phyloP scores from a whole-genome alignment of 2,888 invertebrate genomes.

The Rotaria socialis region DNA sequence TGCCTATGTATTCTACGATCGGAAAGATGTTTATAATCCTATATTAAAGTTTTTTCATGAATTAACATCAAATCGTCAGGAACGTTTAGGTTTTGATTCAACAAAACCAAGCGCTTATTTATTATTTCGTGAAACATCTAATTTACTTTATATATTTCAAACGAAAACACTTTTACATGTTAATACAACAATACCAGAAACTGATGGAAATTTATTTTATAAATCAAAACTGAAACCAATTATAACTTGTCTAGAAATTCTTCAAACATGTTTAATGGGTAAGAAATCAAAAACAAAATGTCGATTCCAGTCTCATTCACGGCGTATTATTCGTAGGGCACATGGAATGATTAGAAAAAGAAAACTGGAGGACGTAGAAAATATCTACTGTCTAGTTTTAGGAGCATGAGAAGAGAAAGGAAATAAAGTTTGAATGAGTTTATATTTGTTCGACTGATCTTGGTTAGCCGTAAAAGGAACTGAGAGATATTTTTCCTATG shows the following conservation, averaged over 20 bases:
- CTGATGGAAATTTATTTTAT: neutral
- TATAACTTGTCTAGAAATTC: neutral
- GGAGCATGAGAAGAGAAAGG: no score
- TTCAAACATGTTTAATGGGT: conserved; percentile 12
- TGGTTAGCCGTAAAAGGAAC: no score
- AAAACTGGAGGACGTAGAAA: no score
- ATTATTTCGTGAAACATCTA: conserved; percentile 89
- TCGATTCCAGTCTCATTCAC: no score
- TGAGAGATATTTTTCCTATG: no score
- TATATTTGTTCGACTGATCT: no score
- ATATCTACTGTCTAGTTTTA: no score
- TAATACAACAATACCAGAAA: neutral
- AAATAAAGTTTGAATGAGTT: no score
- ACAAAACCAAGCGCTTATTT: conserved; percentile 95
- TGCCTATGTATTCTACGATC: conserved; percentile 85
- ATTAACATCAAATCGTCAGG: conserved; percentile 90
- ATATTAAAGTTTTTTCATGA: conserved; percentile 90
- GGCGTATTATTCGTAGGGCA: no score
- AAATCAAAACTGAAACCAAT: conserved; percentile 22
- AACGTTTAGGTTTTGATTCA: conserved; percentile 90
- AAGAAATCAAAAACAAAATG: neutral
- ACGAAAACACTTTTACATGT: conserved; percentile 40
- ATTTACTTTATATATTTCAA: conserved; percentile 90
- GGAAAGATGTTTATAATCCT: conserved; percentile 83
- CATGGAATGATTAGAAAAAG: no score